phyloP scores from a whole-genome alignment of 1,140 invertebrate genomes.

The Diprion similis region DNA sequence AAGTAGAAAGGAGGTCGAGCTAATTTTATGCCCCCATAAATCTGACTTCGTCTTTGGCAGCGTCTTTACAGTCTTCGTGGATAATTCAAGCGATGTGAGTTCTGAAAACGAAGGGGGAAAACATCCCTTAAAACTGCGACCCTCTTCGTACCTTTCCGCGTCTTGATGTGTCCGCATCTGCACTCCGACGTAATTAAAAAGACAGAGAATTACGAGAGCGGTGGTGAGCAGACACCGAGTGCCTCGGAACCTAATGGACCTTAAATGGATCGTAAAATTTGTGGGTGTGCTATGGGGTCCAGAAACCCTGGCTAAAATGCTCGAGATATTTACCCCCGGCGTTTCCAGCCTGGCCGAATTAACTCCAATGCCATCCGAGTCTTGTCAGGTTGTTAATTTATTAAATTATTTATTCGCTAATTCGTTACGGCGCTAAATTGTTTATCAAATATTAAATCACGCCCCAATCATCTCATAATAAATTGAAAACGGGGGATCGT shows the following conservation, averaged over 20 bases:
- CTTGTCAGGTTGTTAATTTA: neutral
- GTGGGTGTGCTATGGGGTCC: neutral
- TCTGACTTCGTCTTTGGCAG: neutral
- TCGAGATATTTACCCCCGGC: neutral
- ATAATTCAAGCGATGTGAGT: neutral
- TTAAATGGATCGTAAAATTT: constrained; percentile 1
- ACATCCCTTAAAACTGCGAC: neutral
- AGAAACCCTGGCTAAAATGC: neutral
- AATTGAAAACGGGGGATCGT: too few species aligned
- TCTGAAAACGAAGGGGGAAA: neutral
- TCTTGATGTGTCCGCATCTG: neutral
- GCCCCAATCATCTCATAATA: neutral
- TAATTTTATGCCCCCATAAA: neutral
- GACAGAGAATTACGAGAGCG: neutral
- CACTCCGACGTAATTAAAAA: constrained; percentile 5
- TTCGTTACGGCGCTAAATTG: neutral
- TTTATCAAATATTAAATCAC: neutral
- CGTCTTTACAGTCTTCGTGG: neutral
- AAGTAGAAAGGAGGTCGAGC: neutral
- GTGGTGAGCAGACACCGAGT: neutral
- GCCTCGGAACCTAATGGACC: neutral
- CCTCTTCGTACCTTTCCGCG: neutral
- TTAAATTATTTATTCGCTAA: neutral
- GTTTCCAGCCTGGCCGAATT: neutral
- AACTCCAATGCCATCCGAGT: neutral